Evolutionary conservation across 2,113 vertebrate genomes (phyloP).

Genomic region (Phalacrocorax brasilianus): DNA sequence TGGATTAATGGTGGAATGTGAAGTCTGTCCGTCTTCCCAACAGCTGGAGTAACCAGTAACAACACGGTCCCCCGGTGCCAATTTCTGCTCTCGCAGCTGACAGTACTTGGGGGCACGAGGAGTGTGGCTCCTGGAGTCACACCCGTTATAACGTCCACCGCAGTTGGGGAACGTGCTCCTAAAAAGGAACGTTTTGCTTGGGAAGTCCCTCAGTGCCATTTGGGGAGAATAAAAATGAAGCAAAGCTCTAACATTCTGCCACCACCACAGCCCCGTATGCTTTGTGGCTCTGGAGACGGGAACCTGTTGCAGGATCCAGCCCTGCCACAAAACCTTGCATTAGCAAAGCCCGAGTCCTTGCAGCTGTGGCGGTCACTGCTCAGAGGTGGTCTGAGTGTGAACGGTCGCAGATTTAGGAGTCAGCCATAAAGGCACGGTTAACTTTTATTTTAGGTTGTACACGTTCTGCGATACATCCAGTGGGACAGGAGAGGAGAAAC

Average conservation of each 20-base stretch:
- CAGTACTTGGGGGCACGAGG: background rate
- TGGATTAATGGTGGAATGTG: background rate
- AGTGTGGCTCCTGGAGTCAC: background rate
- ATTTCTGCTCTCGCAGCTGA: background rate
- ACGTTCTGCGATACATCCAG: background rate
- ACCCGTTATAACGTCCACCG: background rate
- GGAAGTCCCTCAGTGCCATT: background rate
- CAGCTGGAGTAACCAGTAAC: background rate
- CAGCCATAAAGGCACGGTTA: background rate
- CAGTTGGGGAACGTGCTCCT: background rate
- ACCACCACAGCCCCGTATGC: fast-evolving
- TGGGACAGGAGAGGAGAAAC: background rate
- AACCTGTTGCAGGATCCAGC: background rate
- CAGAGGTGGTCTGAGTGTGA: background rate
- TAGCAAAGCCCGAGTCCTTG: background rate
- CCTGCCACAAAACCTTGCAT: background rate
- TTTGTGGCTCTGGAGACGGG: background rate
- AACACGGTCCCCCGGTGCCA: background rate
- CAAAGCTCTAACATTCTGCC: background rate
- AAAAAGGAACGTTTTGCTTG: background rate
- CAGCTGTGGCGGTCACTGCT: background rate
- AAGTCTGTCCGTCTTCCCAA: background rate
- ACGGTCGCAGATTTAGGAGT: background rate
- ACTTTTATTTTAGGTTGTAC: background rate
- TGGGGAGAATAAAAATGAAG: background rate